Evolutionary conservation across 2,888 invertebrate genomes (phyloP).

Genomic region (Dryococelus australis): DNA sequence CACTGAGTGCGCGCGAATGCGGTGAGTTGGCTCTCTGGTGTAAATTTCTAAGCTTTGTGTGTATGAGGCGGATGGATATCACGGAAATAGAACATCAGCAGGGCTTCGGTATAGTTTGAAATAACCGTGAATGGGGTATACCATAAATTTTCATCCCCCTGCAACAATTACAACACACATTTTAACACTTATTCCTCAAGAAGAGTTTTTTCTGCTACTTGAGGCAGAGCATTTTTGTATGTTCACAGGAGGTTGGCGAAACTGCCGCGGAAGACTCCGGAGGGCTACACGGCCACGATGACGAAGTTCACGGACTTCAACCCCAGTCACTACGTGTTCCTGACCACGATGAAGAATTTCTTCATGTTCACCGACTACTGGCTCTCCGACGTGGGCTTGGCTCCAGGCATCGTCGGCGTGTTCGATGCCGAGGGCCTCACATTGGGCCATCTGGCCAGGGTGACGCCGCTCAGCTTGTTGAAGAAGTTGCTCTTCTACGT

Average conservation of each 20-base stretch:
- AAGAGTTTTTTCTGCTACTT: no score
- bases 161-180: no score
- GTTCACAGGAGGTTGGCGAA: slow-evolving; percentile 48
- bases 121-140: no score
- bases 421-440: slow-evolving; percentile 53
- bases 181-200: no score
- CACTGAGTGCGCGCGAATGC: no score
- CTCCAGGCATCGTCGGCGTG: slow-evolving; percentile 51
- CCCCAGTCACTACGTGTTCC: slow-evolving; percentile 50
- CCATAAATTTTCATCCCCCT: no score
- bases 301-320: slow-evolving; percentile 52
- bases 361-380: slow-evolving; percentile 52
- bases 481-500: slow-evolving; percentile 53
- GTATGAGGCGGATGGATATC: no score
- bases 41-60: no score
- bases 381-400: slow-evolving; percentile 52
- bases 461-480: slow-evolving; percentile 48
- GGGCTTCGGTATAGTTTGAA: no score
- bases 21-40: no score
- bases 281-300: slow-evolving; percentile 51
- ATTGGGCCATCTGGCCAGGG: slow-evolving; percentile 51
- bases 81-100: no score
- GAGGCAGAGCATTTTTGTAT: no score
- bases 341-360: slow-evolving; percentile 50
- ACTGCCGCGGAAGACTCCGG: slow-evolving; percentile 50